phyloP scores from a whole-genome alignment of 2,797 vertebrate species.

The Crax fasciolata region DNA sequence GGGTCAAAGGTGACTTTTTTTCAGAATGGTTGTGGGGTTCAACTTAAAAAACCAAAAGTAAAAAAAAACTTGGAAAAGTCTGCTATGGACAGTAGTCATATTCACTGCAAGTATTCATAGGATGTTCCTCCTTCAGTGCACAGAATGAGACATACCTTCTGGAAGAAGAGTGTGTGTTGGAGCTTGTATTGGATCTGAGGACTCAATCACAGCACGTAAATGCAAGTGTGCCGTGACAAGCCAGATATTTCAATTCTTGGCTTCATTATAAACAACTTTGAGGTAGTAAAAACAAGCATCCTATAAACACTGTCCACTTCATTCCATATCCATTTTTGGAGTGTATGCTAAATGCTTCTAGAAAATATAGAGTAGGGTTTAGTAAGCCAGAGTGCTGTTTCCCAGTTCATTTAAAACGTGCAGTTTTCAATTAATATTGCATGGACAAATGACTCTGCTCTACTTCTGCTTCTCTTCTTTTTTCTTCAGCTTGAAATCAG shows the following conservation, averaged over 20 bases:
- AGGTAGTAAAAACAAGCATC: not conserved
- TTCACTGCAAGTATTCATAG: not conserved
- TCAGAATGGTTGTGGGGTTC: not conserved
- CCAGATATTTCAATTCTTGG: not conserved
- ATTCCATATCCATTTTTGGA: rapidly evolving
- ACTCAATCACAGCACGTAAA: not conserved
- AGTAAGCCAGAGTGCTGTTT: not conserved
- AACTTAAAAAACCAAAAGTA: not conserved
- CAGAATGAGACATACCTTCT: rapidly evolving
- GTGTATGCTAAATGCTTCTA: not conserved
- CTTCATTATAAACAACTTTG: not conserved
- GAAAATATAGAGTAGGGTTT: not conserved
- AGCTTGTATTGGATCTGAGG: not conserved
- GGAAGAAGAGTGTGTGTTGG: rapidly evolving
- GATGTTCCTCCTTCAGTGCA: not conserved
- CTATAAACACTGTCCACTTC: not conserved
- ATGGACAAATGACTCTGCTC: not conserved
- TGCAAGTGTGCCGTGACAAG: not conserved
- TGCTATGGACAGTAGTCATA: not conserved
- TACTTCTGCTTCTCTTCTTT: not conserved
- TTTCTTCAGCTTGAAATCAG: not conserved
- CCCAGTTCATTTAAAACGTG: not conserved
- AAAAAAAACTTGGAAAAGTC: not conserved
- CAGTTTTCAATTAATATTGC: not conserved
- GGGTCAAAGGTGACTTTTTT: not conserved